Conservation (phyloP, 1,140 invertebrate genomes). For the Pseudomyrmex sp. region DNA sequence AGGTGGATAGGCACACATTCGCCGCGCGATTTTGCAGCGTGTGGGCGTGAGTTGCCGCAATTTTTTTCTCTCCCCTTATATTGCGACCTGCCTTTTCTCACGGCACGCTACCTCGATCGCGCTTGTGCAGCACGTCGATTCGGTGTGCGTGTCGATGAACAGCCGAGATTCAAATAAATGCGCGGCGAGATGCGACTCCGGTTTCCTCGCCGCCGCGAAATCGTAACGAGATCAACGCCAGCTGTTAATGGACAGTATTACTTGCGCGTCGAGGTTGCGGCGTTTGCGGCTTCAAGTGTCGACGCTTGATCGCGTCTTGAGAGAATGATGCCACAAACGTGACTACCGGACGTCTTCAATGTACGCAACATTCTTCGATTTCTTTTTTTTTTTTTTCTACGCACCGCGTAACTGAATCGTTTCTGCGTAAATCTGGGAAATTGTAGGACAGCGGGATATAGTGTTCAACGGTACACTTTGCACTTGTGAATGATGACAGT, state of each 20-base stretch:
- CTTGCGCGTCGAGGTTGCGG: neutral
- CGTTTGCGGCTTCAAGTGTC: constrained; percentile 26
- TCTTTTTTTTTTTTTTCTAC: constrained; percentile 10
- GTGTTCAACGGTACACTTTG: neutral
- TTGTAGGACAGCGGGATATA: neutral
- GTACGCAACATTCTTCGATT: neutral
- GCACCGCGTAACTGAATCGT: neutral
- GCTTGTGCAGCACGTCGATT: neutral
- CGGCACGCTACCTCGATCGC: constrained; percentile 24
- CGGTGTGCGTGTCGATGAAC: neutral
- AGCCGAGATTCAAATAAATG: constrained; percentile 3
- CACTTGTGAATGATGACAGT: neutral
- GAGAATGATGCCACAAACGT: constrained; percentile 10
- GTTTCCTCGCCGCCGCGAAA: neutral
- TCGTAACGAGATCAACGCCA: constrained; percentile 38
- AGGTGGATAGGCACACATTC: constrained; percentile 16
- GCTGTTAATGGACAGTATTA: constrained; percentile 43
- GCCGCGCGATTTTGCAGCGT: constrained; percentile 23
- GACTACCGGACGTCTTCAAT: neutral
- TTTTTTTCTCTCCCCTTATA: constrained; percentile 29
- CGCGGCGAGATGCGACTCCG: neutral
- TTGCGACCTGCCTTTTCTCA: constrained; percentile 52
- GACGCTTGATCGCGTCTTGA: constrained; percentile 12
- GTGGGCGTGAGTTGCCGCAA: constrained; percentile 59
- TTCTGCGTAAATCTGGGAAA: neutral